Base-by-base conservation (phyloP, 2,888 invertebrate species). In the Rhabditophanes sp. region DNA sequence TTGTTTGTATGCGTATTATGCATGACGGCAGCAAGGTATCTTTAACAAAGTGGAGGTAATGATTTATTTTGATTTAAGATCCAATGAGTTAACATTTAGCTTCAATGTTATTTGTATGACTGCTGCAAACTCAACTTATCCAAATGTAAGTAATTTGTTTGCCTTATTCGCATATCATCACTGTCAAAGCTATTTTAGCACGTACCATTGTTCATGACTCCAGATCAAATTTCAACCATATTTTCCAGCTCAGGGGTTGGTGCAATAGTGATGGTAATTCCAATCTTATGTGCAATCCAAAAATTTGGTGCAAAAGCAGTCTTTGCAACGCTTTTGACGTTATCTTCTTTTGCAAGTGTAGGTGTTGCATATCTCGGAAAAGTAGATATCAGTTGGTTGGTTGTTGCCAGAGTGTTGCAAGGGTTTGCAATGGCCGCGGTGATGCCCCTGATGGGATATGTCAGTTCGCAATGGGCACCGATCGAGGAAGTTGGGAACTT, bases 101-200 rank as follows among this genome's bases (percentile, higher is more conserved):
- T 49, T 51, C 25, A 44, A 46, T 17, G 42, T 51, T 4, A 49
- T 51, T 17, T 51, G 51, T 32, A 51, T 51, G 50, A 51, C 43
- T 7, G n/a, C n/a, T n/a, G 30, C 40, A 3, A 50, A 51, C 26
- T 29, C 35, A 7, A 41, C 46, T 2, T 24, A 35, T 5, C 39
- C 40, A 25, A 35, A 34, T 24, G 41, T 40, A 26, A 9, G 42
- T 25, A 12, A 14, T 25, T 14, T 5, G 25, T 25, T 6, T 4
- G 2, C 25, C 25, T 2, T 25, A 15, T 33, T 12, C 18, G 4
- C 7, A 11, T 35, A 19, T 12, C 15, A 14, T 9, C 12, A 25
- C 14, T 25, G 25, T 15, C 25, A 25, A 15, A 25, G 2, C 8
- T 7, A 12, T 20, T 38, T 30, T n/a, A 43, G 42, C 35, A 43